These are phyloP conservation scores for Diarsia rubi DNA, from an alignment of 2,888 invertebrate genomes.

Conservation along the genomic window DNA sequence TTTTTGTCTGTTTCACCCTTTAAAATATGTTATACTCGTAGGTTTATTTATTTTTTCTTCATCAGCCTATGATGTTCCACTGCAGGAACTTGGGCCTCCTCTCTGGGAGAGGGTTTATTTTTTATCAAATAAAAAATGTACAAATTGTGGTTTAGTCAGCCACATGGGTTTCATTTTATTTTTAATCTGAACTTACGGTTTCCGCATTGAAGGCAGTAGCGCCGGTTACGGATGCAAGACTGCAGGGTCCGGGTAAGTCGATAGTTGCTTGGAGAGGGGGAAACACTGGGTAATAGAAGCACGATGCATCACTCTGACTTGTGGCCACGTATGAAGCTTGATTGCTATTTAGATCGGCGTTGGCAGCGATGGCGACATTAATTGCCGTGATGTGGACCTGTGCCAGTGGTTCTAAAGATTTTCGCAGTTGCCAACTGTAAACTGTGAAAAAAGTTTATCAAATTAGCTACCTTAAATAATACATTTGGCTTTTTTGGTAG, in stretches of 20 bases:
- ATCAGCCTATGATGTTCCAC: too few species aligned
- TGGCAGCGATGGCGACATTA: background rate
- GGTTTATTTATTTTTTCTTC: too few species aligned
- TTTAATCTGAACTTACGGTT: constrained; percentile 9
- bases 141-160: too few species aligned
- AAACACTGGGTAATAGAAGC: constrained; percentile 83
- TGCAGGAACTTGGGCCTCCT: too few species aligned
- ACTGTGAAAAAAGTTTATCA: constrained; percentile 70
- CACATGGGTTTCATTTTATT: too few species aligned
- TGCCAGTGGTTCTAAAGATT: constrained; percentile 69
- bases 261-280: constrained; percentile 70
- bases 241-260: constrained; percentile 77
- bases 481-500: background rate
- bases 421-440: constrained; percentile 84
- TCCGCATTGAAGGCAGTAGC: constrained; percentile 73
- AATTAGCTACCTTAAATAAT: background rate
- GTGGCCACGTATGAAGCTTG: constrained; percentile 74
- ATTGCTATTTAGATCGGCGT: background rate
- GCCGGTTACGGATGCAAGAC: constrained; percentile 72
- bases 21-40: too few species aligned
- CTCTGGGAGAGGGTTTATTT: too few species aligned
- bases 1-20: too few species aligned
- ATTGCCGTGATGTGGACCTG: constrained; percentile 63
- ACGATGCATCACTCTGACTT: constrained; percentile 75
- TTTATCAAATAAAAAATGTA: too few species aligned